Conservation (phyloP, 35 echinoderm and acorn worm species). For the Patiria miniata region DNA sequence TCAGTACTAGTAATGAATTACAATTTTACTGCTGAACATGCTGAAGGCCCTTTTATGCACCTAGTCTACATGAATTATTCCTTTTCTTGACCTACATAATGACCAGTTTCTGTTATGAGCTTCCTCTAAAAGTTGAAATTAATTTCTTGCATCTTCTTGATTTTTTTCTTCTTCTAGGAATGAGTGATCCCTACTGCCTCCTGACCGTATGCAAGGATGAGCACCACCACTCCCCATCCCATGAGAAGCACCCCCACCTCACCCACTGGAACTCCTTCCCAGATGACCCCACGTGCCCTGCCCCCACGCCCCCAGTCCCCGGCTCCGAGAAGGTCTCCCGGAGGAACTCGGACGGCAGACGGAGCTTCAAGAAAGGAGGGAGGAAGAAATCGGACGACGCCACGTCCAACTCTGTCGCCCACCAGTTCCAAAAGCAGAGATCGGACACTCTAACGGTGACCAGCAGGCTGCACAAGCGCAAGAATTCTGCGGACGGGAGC, state of each 20-base stretch:
- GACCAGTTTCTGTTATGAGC: too few relatives aligned
- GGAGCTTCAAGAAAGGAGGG: not conserved
- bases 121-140: too few relatives aligned
- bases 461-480: not conserved
- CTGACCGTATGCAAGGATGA: slow-evolving; percentile 57
- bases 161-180: slow-evolving; percentile 32
- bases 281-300: not conserved
- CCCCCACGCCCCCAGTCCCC: not conserved
- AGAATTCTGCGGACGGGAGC: slow-evolving; percentile 1
- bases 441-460: not conserved
- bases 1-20: too few relatives aligned
- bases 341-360: not conserved
- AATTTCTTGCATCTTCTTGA: too few relatives aligned
- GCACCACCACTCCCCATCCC: slow-evolving; percentile 25
- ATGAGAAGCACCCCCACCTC: not conserved
- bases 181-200: slow-evolving; percentile 83
- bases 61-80: too few relatives aligned
- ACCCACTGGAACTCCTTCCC: not conserved
- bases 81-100: too few relatives aligned
- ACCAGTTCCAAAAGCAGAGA: slow-evolving; percentile 30
- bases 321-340: not conserved
- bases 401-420: not conserved
- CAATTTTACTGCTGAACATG: too few relatives aligned
- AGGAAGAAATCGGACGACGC: slow-evolving; percentile 16
- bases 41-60: too few relatives aligned